Percentiles rank a stretch among this genome's conserved stretches.
phyloP scores from a whole-genome alignment of 1,140 invertebrate species.

The Sesamia nonagrioides region DNA sequence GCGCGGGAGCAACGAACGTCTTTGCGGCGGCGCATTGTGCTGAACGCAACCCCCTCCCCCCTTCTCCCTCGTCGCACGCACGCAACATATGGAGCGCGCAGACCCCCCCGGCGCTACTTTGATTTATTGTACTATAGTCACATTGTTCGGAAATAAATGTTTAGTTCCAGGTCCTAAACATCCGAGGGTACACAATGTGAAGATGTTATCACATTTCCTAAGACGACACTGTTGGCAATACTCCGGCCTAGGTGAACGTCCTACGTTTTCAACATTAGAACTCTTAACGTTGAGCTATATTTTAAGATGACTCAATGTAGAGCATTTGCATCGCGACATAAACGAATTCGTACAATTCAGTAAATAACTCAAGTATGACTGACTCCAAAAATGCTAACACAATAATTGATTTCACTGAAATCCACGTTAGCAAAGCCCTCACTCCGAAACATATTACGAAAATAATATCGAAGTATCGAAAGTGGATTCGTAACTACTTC shows the following conservation, averaged over 20 bases:
- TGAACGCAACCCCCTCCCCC: constrained; percentile 65
- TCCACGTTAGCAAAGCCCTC: background rate
- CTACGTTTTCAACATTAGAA: too few relatives aligned
- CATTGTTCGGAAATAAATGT: constrained; percentile 36
- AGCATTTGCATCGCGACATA: too few relatives aligned
- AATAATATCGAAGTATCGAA: constrained; percentile 5
- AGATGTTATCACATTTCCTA: constrained; percentile 31
- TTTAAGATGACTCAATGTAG: too few relatives aligned
- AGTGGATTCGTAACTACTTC: constrained; percentile 7
- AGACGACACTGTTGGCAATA: background rate
- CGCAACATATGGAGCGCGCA: constrained; percentile 46
- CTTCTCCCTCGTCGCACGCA: constrained; percentile 52
- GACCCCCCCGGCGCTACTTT: constrained; percentile 39
- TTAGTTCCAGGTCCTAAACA: constrained; percentile 9
- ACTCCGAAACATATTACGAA: background rate
- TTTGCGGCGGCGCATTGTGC: constrained; percentile 73
- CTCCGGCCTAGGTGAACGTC: background rate
- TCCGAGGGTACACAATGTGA: constrained; percentile 12
- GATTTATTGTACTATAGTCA: constrained; percentile 36
- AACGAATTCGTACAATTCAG: too few relatives aligned
- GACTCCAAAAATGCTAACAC: background rate
- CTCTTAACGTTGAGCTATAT: too few relatives aligned
- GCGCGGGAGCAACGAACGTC: constrained; percentile 85
- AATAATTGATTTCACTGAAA: background rate
- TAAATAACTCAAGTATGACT: too few relatives aligned